Evolutionary conservation across 2,888 invertebrate species (phyloP).

Genomic region (Anthrax anthrax): DNA sequence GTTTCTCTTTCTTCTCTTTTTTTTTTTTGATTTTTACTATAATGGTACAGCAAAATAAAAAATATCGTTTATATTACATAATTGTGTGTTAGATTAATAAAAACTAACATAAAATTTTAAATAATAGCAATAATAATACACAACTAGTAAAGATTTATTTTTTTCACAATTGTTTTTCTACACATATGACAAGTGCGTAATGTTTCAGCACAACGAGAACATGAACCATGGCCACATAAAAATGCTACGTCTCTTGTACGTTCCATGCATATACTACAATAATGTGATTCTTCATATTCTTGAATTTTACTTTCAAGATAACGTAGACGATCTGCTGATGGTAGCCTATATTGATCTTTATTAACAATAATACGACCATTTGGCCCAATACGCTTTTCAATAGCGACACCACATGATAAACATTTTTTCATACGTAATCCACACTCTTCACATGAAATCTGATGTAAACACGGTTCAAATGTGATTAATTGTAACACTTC

Average conservation of each 20-base stretch:
- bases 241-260: constrained; percentile 67
- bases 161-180: constrained; percentile 33
- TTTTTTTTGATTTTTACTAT: too few species aligned
- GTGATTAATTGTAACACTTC: constrained; percentile 48
- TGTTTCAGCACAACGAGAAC: constrained; percentile 66
- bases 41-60: too few species aligned
- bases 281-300: constrained; percentile 74
- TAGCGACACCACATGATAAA: constrained; percentile 47
- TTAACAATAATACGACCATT: constrained; percentile 39
- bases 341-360: constrained; percentile 37
- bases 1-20: too few species aligned
- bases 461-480: constrained; percentile 61
- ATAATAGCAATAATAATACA: too few species aligned
- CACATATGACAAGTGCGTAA: constrained; percentile 73
- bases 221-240: constrained; percentile 78
- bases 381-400: constrained; percentile 41
- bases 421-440: constrained; percentile 65
- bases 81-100: too few species aligned
- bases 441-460: constrained; percentile 60
- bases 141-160: constrained; percentile 32
- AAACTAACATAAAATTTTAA: too few species aligned
- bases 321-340: constrained; percentile 49
- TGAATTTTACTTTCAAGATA: constrained; percentile 62
- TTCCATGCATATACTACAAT: constrained; percentile 82
- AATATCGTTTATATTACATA: too few species aligned